Percentiles rank a stretch among this genome's conserved stretches.
These are phyloP conservation scores for Phocoena sinus DNA, from an alignment of 2,113 vertebrate species.

Conservation along the genomic window DNA sequence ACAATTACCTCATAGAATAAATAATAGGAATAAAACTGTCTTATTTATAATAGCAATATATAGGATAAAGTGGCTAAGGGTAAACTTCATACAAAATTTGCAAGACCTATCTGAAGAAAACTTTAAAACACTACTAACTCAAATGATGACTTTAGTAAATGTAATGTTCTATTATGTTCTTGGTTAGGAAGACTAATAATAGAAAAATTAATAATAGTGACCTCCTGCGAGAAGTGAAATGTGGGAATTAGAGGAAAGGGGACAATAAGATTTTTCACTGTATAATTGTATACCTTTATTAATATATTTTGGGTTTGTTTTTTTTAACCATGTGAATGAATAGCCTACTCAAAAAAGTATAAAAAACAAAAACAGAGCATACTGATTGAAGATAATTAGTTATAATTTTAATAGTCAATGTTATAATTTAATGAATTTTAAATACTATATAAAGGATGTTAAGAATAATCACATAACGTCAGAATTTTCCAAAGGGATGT, in stretches of 20 bases:
- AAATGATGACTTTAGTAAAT: not conserved
- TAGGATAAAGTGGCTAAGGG: not conserved
- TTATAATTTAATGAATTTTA: not conserved
- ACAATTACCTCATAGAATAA: not conserved
- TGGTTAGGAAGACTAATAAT: not conserved
- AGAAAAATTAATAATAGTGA: not conserved
- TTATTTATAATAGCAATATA: not conserved
- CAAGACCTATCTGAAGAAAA: not conserved
- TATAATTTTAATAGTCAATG: not conserved
- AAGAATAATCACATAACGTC: not conserved
- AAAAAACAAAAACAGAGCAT: not conserved
- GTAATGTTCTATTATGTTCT: not conserved
- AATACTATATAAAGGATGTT: not conserved
- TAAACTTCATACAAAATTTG: not conserved
- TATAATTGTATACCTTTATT: not conserved
- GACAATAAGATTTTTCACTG: not conserved
- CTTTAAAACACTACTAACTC: not conserved
- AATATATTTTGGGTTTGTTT: not conserved
- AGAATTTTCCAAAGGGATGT: not conserved
- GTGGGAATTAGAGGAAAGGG: not conserved
- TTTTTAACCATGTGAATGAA: not conserved
- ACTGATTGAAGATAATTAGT: not conserved
- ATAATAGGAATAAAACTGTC: not conserved
- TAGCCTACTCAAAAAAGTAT: not conserved
- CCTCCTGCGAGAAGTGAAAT: not conserved